Conservation (phyloP, 2,797 vertebrate species). For the Lophotriccus pileatus region DNA sequence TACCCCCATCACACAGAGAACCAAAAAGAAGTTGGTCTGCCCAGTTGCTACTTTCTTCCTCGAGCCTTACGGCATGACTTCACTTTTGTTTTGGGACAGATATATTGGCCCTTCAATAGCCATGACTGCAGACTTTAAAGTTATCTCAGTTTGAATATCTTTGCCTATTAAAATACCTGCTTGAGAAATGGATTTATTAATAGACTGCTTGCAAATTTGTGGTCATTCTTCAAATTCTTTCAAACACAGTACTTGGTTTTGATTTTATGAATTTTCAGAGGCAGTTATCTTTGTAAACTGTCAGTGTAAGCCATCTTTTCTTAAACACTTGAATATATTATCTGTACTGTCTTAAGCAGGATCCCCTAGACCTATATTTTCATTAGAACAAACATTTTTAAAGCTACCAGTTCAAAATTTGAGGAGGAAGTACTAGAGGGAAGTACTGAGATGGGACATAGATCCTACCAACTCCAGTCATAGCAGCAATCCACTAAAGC, state of each 20-base stretch:
- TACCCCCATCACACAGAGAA: not conserved
- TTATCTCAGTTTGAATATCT: not conserved
- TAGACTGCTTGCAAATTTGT: not conserved
- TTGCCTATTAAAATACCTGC: not conserved
- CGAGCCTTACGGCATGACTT: not conserved
- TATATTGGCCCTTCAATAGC: not conserved
- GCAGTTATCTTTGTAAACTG: not conserved
- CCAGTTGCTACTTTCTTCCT: not conserved
- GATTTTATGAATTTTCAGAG: not conserved
- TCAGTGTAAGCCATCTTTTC: not conserved
- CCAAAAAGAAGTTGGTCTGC: not conserved
- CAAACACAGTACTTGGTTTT: not conserved
- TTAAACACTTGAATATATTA: not conserved
- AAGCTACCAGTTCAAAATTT: not conserved
- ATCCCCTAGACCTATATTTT: not conserved
- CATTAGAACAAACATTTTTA: not conserved
- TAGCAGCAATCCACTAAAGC: not conserved
- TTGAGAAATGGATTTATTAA: not conserved
- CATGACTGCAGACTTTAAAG: fast-evolving
- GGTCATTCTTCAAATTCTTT: not conserved
- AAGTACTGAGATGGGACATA: not conserved
- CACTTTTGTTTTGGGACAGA: not conserved
- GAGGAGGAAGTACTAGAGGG: not conserved
- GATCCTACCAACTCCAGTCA: not conserved
- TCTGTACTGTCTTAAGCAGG: not conserved